Evolutionary conservation across 2,888 invertebrate genomes (phyloP).

Genomic region (Lasioglossum calceatum): DNA sequence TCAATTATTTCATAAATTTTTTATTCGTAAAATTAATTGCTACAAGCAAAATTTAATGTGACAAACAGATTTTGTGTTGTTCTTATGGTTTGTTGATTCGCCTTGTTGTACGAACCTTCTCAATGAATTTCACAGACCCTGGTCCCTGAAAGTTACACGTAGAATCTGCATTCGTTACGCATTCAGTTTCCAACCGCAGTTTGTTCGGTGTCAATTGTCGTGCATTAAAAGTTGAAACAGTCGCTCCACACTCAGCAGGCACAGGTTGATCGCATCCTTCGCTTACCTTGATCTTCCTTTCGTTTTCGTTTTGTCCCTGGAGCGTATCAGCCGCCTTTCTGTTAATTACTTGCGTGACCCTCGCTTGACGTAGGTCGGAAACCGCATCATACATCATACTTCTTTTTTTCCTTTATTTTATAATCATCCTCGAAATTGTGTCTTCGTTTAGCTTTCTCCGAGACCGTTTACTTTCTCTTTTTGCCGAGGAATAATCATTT

Average conservation of each 20-base stretch:
- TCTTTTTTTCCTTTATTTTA: neutral
- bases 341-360: constrained; percentile 39
- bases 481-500: constrained; percentile 20
- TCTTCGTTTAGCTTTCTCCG: constrained; percentile 49
- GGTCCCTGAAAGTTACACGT: too few species aligned
- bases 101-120: too few species aligned
- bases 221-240: neutral
- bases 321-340: constrained; percentile 38
- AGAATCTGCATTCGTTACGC: too few species aligned
- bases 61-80: too few species aligned
- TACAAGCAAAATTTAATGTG: too few species aligned
- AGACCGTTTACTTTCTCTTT: constrained; percentile 51
- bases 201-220: neutral
- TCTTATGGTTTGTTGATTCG: too few species aligned
- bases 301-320: constrained; percentile 38
- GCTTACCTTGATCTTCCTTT: constrained; percentile 50
- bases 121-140: too few species aligned
- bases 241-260: neutral
- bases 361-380: constrained; percentile 44
- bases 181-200: neutral
- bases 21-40: too few species aligned
- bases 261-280: constrained; percentile 10
- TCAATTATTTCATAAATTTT: too few species aligned
- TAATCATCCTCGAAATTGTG: constrained; percentile 21
- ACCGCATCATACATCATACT: constrained; percentile 26